Evolutionary conservation across 2,888 invertebrate genomes (phyloP), one percentile per base, ranked within the genome.

Genomic region (Pseudanteris insignis): DNA sequence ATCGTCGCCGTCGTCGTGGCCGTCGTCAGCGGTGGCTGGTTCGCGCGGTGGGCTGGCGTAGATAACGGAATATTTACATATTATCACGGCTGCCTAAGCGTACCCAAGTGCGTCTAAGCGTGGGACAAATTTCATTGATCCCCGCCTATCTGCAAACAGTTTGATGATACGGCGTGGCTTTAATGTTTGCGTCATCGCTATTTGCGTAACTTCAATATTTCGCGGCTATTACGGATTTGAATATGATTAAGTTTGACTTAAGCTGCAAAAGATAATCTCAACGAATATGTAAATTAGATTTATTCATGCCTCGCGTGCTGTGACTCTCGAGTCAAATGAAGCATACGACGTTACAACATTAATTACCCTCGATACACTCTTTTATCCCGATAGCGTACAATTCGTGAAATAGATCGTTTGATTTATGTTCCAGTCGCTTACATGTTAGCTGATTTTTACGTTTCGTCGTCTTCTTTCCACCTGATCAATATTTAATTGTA

Each of bases 61-160:
- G 79, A 79, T 78, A 79, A 76, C 77, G 67, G 70, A 72, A 76
- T 78, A 79, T 79, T 79, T 78, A 78, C 79, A 79, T 79, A 78
- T 78, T 77, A 78, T 78, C 78, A 70, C 71, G 62, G 55, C 65
- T 41, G 30, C 41, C 54, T 41, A 51, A 57, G 44, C 64, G 62
- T 44, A 53, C 63, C 62, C 65, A 61, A 61, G 58, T 60, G 63
- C 62, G 63, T 50, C 46, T 57, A 57, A 53, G 54, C 59, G 59
- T 59, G 54, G 43, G 54, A 54, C 54, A 54, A 54, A 60, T 60
- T 60, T 60, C 60, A 60, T 60, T 60, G 54, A 54, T 54, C 60
- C 48, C 40, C 28, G 33, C 47, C 48, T 60, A 60, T 54, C 60
- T 54, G 38, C 26, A 21, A 25, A n/a, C 34, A 28, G 32, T 41